phyloP scores from a whole-genome alignment of 2,113 vertebrate genomes.

The Scytalopus superciliaris region DNA sequence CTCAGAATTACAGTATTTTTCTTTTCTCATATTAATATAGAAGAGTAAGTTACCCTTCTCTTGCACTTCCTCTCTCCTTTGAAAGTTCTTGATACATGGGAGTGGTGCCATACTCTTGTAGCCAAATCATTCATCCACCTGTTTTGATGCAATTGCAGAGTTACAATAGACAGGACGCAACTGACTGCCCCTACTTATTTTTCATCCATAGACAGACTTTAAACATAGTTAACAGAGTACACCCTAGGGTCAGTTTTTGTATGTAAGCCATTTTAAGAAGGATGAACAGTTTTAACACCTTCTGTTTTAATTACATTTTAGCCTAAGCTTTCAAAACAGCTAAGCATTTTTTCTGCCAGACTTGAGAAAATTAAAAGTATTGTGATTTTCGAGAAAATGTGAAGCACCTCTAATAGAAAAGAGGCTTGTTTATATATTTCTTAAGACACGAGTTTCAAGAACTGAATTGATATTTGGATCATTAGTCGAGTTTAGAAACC shows the following conservation, averaged over 20 bases:
- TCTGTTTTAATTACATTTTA: neutral
- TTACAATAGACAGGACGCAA: neutral
- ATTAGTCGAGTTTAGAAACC: neutral
- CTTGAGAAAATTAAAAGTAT: neutral
- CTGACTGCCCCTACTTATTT: neutral
- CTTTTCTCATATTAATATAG: neutral
- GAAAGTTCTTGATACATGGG: neutral
- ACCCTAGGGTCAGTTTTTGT: neutral
- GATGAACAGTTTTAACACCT: neutral
- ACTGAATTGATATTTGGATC: neutral
- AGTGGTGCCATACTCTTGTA: neutral
- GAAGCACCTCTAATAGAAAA: neutral
- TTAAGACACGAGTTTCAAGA: neutral
- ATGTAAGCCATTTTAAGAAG: neutral
- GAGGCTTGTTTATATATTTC: neutral
- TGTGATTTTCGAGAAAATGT: neutral
- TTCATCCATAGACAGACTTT: neutral
- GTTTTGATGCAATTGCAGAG: neutral
- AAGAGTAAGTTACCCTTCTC: neutral
- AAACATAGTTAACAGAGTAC: rapidly evolving
- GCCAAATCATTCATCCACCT: neutral
- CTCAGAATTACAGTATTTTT: neutral
- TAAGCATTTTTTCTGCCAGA: neutral
- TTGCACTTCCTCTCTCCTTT: neutral
- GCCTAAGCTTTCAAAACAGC: neutral